Evolutionary conservation across 2,797 vertebrate species (phyloP), one percentile per base, ranked within the genome.

Genomic region (Ceyx erithaca): DNA sequence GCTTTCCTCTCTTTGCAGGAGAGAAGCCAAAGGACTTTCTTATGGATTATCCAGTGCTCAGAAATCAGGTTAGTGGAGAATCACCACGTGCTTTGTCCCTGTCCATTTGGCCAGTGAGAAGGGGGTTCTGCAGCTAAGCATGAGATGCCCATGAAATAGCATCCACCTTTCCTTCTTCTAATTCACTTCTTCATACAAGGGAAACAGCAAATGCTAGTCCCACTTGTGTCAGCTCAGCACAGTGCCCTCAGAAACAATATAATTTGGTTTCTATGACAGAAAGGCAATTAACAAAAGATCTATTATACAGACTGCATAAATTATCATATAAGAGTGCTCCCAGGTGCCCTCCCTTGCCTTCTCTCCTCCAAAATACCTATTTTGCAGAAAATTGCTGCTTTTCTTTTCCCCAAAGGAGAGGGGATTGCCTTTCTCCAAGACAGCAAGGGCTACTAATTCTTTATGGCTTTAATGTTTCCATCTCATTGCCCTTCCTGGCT

Each of bases 21-120:
- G 94, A 96, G 98, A 98, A 95, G 97, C 96, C 84, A 98, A 98
- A 94, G 98, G 97, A 90, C 96, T 97, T 92, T 81, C 95, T 3
- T 98, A 98, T 4, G 97, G 97, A 84, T 97, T 98, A 57, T 81
- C 97, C 21, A 97, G 98, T 57, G 93, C 95, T 63, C 97, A 97
- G 81, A 98, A 98, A 93, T 96, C 97, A 97, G 98, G 98, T 98
- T 89, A 90, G 98, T 97, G 58, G 46, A 89, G 80, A 87, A 81
- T 52, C 66, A 11, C 8, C 66, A 11, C 7, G 20, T 4, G 4
- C 64, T 72, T 73, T 9, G 48, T 71, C 58, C 58, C 57, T 78
- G 71, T 59, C 84, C 37, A 10, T 43, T 45, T 46, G n/a, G 62
- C 63, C 43, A 75, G 40, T 3, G 14, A 57, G 31, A 85, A 76